A percentile compares a stretch with the other conserved stretches of the same genome.
Evolutionary conservation across 2,113 vertebrate genomes (phyloP).

Genomic region (Aramus guarauna): DNA sequence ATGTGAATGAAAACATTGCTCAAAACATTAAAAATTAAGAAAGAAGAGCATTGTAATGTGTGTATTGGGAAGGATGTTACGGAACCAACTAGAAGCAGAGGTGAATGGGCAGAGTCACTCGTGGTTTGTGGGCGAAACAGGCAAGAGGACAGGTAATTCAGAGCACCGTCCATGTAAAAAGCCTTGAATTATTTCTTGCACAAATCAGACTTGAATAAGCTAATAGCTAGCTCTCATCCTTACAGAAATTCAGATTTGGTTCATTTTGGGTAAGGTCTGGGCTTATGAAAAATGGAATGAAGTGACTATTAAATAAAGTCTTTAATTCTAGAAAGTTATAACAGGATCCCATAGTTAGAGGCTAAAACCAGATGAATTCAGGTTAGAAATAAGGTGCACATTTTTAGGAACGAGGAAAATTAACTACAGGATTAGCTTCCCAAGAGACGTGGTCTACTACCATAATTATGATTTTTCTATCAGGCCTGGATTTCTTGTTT

Average conservation of each 20-base stretch:
- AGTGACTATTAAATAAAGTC: neutral
- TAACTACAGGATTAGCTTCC: slow-evolving; percentile 1
- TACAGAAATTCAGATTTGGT: neutral
- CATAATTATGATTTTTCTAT: neutral
- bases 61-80: neutral
- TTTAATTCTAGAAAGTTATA: neutral
- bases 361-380: neutral
- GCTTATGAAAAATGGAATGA: neutral
- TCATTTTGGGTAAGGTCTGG: neutral
- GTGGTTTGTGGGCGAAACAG: neutral
- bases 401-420: neutral
- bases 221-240: neutral
- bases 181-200: neutral
- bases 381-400: neutral
- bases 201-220: neutral
- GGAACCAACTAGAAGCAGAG: neutral
- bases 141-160: neutral
- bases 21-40: neutral
- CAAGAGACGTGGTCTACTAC: neutral
- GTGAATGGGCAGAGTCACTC: neutral
- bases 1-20: neutral
- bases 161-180: neutral
- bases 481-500: neutral
- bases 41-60: neutral
- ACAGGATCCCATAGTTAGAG: neutral